Evolutionary conservation across 1,140 invertebrate species (phyloP).

Genomic region (Penaeus japonicus): DNA sequence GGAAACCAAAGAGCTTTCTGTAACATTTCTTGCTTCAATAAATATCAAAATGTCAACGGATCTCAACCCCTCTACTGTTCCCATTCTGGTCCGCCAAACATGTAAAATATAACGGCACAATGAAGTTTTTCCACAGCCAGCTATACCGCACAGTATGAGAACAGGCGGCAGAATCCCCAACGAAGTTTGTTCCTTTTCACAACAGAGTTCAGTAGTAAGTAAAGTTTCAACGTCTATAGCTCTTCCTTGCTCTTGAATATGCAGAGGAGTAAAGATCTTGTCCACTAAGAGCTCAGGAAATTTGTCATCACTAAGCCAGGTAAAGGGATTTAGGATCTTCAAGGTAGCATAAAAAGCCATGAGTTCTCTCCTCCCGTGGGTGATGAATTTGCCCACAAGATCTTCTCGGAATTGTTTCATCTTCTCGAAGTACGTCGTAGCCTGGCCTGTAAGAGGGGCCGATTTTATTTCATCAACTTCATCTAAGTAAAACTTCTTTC

Average conservation of each 20-base stretch:
- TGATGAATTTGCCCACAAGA: slow-evolving; percentile 46
- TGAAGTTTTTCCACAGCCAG: slow-evolving; percentile 46
- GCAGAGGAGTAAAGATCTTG: slow-evolving; percentile 53
- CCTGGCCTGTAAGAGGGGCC: background rate
- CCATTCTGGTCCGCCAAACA: slow-evolving; percentile 20
- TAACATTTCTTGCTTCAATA: slow-evolving; percentile 28
- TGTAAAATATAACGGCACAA: slow-evolving; percentile 40
- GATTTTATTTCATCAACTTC: slow-evolving; percentile 39
- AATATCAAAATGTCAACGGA: slow-evolving; percentile 24
- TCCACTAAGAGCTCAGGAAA: slow-evolving; percentile 43
- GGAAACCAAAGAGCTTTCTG: background rate
- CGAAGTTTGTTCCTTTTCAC: background rate
- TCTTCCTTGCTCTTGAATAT: slow-evolving; percentile 4
- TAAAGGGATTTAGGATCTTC: slow-evolving; percentile 50
- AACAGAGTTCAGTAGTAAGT: background rate
- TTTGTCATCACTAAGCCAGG: slow-evolving; percentile 44
- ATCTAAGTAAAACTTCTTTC: background rate
- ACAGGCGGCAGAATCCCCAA: slow-evolving; percentile 26
- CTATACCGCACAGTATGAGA: slow-evolving; percentile 24
- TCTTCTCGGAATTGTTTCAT: slow-evolving; percentile 42
- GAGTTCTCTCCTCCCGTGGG: slow-evolving; percentile 14
- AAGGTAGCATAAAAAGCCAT: slow-evolving; percentile 31
- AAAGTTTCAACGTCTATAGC: background rate
- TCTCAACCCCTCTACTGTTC: background rate
- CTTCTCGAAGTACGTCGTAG: slow-evolving; percentile 11